Evolutionary conservation across 2,888 invertebrate genomes (phyloP).

Genomic region (Nymphalis c-album): DNA sequence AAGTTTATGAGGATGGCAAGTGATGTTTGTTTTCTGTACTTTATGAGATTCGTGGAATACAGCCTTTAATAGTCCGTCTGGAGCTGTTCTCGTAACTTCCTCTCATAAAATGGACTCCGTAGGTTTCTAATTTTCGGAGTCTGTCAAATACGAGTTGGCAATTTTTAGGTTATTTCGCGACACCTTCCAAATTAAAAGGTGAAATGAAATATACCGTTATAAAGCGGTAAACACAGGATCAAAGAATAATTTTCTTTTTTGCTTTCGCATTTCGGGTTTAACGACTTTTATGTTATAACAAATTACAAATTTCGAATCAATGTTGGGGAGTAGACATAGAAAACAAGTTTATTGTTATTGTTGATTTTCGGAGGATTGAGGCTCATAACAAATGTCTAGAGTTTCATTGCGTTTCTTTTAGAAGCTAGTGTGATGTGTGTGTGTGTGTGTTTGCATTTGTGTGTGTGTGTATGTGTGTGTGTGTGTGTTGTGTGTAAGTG

Average conservation of each 20-base stretch:
- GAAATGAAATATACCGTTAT: constrained; percentile 13
- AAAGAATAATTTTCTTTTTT: neutral
- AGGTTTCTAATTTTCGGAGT: constrained; percentile 38
- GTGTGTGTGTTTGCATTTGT: no score
- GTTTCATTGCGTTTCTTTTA: no score
- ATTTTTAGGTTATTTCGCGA: constrained; percentile 26
- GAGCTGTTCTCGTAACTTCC: constrained; percentile 66
- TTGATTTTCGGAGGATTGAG: no score
- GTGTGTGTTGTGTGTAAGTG: no score
- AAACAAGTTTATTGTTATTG: no score
- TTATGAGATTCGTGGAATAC: constrained; percentile 67
- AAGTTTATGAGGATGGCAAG: constrained; percentile 42
- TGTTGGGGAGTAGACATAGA: no score
- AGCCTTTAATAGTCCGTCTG: constrained; percentile 71
- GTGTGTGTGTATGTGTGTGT: no score
- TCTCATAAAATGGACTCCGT: constrained; percentile 62
- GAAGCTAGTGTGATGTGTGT: no score
- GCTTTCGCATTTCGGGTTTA: neutral
- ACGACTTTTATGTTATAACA: neutral
- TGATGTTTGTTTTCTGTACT: constrained; percentile 54
- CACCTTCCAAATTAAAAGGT: constrained; percentile 21
- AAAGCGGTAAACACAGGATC: neutral
- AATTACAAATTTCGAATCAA: no score
- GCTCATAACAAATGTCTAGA: no score
- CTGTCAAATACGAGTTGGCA: constrained; percentile 34